Base-by-base conservation (phyloP, 2,113 vertebrate genomes). In the Felis catus region DNA sequence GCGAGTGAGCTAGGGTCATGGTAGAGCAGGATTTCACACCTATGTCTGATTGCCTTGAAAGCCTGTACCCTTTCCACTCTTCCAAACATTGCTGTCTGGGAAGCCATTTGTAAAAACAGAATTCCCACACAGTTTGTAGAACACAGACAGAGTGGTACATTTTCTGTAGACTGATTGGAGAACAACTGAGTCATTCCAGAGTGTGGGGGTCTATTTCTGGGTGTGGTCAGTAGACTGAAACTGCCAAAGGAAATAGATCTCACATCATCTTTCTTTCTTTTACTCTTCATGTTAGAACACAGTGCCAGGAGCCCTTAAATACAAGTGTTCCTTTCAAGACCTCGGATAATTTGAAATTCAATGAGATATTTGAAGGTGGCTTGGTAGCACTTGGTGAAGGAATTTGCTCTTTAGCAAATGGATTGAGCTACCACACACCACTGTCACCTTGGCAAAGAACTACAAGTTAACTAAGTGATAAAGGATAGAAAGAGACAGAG, bases 401-500 rank as follows among this genome's bases (percentile, higher is more conserved):
- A 31, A 16, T 48, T 82, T 33, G 9, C 33, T 90, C 51, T 94
- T 45, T 39, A 55, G 29, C 29, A 91, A 95, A 87, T 68, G 48
- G 94, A 96, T 2, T 31, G 81, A 96, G 63, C 25, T 93, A 66
- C 36, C 82, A 29, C 21, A 87, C 27, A 61, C 82, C 91, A 84
- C 74, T 91, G 21, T 95, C 86, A 51, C 2, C 4, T 1, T 84
- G 73, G 89, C 84, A 65, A 25, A 82, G 36, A 27, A 82, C 45
- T 79, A 48, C 84, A 97, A 93, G 58, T 89, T 96, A 98, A 96
- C 61, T 39, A 97, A 84, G 55, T 48, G 96, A 89, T 19, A 85
- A 76, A 66, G 84, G 81, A 31, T 27, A 90, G 85, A 84, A 39
- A 91, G 10, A 6, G 12, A 15, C 11, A 18, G 41, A 1, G 10